These are phyloP conservation scores for Calameuta idolon DNA, from an alignment of 2,888 invertebrate species.

Conservation along the genomic window DNA sequence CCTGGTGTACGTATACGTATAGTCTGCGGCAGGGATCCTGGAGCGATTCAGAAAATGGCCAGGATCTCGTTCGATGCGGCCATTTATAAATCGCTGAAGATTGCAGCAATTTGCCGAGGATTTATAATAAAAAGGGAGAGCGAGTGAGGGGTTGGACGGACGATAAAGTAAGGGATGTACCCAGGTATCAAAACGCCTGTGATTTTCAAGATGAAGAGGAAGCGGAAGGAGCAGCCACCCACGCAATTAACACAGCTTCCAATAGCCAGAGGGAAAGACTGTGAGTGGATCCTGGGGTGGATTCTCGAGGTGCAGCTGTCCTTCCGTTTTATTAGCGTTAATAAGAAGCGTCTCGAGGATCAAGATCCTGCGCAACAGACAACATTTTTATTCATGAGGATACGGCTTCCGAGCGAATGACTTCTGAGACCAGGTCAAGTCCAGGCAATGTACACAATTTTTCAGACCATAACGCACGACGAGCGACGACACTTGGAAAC, in stretches of 20 bases:
- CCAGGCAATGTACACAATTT: not conserved
- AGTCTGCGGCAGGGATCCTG: not conserved
- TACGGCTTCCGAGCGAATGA: not conserved
- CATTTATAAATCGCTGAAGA: not conserved
- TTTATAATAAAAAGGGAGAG: not conserved
- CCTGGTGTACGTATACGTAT: not conserved
- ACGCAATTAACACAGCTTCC: not conserved
- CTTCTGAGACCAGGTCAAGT: not conserved
- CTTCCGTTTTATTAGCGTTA: not conserved
- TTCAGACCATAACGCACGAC: not conserved
- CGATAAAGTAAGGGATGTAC: not conserved
- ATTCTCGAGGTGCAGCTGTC: not conserved
- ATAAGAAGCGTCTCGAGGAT: not conserved
- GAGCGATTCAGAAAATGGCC: not conserved
- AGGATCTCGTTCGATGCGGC: not conserved
- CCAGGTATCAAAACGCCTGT: not conserved
- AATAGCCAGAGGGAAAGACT: not conserved
- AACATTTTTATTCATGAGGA: not conserved
- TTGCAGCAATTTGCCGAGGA: not conserved
- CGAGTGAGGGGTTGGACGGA: not conserved
- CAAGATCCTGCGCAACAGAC: not conserved
- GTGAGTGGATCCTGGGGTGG: not conserved
- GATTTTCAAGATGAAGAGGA: not conserved
- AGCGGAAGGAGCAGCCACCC: not conserved
- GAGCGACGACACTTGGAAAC: not conserved